These are phyloP conservation scores for Diplodus puntazzo DNA, from an alignment of 2,797 vertebrate genomes.

Conservation along the genomic window DNA sequence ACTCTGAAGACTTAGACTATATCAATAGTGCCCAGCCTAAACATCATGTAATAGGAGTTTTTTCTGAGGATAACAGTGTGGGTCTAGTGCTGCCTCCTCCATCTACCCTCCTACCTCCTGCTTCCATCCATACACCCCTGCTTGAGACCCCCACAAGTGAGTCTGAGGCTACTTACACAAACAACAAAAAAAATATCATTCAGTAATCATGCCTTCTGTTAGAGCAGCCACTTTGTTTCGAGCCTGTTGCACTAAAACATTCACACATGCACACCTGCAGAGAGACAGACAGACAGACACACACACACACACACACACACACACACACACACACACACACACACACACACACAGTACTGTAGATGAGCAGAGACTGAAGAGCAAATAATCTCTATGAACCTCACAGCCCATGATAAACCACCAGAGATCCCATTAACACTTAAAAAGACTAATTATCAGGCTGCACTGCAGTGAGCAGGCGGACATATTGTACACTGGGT, in stretches of 20 bases:
- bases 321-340: background rate
- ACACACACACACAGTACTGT: background rate
- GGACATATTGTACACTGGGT: slow-evolving; percentile 17
- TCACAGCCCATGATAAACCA: slow-evolving; percentile 52
- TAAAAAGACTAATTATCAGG: slow-evolving; percentile 67
- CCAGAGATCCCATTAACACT: slow-evolving; percentile 69
- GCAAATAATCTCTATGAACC: slow-evolving; percentile 55
- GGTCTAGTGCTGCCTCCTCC: background rate
- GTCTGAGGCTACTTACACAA: slow-evolving; percentile 73
- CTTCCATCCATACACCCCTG: slow-evolving; percentile 48
- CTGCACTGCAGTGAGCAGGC: slow-evolving; percentile 41
- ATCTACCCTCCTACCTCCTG: background rate
- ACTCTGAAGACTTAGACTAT: slow-evolving; percentile 60
- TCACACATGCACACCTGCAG: background rate
- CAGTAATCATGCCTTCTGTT: slow-evolving; percentile 56
- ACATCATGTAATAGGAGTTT: slow-evolving; percentile 51
- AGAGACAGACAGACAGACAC: slow-evolving; percentile 8
- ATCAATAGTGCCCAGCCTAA: slow-evolving; percentile 56
- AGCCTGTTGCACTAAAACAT: slow-evolving; percentile 36
- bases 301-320: slow-evolving; percentile 1
- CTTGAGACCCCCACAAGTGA: slow-evolving; percentile 55
- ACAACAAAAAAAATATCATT: slow-evolving; percentile 57
- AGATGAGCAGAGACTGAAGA: slow-evolving; percentile 48
- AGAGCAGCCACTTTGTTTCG: slow-evolving; percentile 54
- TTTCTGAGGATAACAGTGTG: slow-evolving; percentile 38